phyloP scores from a whole-genome alignment of 2,113 vertebrate species.

The Elephantulus edwardii region DNA sequence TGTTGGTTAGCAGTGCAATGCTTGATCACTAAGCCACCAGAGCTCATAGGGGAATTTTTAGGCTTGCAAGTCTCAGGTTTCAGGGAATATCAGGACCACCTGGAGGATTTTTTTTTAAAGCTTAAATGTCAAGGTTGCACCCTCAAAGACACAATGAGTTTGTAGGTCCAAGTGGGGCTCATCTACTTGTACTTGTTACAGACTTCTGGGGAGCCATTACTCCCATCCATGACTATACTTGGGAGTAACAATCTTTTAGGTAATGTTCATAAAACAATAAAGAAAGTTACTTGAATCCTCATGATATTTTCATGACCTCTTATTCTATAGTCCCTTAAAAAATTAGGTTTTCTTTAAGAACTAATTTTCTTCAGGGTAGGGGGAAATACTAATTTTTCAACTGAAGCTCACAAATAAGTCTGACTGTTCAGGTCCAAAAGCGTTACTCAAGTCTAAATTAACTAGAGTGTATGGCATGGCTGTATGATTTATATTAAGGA shows the following conservation, averaged over 20 bases:
- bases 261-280: neutral
- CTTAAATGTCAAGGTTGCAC: neutral
- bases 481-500: neutral
- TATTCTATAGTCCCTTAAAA: neutral
- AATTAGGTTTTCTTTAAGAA: neutral
- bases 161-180: neutral
- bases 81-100: neutral
- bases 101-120: neutral
- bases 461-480: neutral
- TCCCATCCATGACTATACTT: neutral
- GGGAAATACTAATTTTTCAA: conserved; percentile 40
- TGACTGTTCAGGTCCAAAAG: neutral
- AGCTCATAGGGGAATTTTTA: conserved; percentile 18
- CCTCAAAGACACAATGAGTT: neutral
- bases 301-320: conserved; percentile 4
- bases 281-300: neutral
- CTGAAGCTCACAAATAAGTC: neutral
- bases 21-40: too few relatives aligned
- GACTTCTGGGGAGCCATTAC: too few relatives aligned
- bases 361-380: neutral
- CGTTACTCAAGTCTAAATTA: neutral
- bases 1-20: too few relatives aligned
- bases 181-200: neutral
- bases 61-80: neutral
- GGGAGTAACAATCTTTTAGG: neutral